A percentile compares a stretch with the other conserved stretches of the same genome.
These are phyloP conservation scores for Lophius americanus DNA, from an alignment of 2,797 vertebrate species.

Conservation along the genomic window DNA sequence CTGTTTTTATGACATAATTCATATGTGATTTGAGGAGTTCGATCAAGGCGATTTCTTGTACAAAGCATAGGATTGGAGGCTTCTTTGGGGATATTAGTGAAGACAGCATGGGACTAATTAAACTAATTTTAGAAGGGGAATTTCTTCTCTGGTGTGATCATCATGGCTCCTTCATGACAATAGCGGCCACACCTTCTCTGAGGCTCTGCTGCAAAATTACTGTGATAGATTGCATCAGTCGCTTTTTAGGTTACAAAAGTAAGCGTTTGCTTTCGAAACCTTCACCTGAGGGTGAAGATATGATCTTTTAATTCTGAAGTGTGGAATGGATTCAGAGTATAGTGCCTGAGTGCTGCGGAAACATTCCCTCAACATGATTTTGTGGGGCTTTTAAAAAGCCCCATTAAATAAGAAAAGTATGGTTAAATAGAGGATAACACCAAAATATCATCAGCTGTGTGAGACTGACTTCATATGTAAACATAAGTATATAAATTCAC, in stretches of 20 bases:
- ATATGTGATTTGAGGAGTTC: too few species aligned
- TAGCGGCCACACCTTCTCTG: neutral
- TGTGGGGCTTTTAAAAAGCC: conserved; percentile 34
- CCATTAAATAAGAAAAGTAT: conserved; percentile 23
- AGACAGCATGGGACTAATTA: neutral
- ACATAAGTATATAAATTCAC: neutral
- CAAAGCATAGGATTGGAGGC: too few species aligned
- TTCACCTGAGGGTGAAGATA: conserved; percentile 15
- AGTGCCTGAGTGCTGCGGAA: neutral
- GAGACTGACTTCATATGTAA: too few species aligned
- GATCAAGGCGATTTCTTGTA: too few species aligned
- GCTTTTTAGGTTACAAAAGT: neutral
- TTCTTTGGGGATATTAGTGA: neutral
- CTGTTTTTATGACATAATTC: too few species aligned
- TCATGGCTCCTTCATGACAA: neutral
- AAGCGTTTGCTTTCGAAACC: too few species aligned
- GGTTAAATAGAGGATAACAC: conserved; percentile 24
- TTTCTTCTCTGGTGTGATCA: too few species aligned
- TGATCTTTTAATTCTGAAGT: too few species aligned
- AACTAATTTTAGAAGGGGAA: too few species aligned
- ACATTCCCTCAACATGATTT: conserved; percentile 48
- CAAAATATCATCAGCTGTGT: neutral
- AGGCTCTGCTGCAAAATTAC: conserved; percentile 27
- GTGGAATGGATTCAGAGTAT: too few species aligned
- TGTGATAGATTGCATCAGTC: conserved; percentile 11